Evolutionary conservation across 1,140 invertebrate genomes (phyloP).

Genomic region (Papilio xuthus): DNA sequence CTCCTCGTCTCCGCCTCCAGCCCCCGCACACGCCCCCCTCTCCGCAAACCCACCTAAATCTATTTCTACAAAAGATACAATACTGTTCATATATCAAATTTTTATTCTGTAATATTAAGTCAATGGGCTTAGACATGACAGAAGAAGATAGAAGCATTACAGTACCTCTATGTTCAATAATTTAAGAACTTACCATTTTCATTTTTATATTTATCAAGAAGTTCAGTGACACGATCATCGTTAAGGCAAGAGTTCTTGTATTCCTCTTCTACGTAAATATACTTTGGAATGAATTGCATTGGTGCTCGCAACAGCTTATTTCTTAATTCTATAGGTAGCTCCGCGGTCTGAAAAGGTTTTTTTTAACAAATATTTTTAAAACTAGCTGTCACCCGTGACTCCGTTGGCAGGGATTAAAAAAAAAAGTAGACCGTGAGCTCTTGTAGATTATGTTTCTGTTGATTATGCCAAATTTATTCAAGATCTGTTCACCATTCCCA

Average conservation of each 20-base stretch:
- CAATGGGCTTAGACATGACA: too few species aligned
- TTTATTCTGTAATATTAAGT: too few species aligned
- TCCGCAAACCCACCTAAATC: constrained; percentile 54
- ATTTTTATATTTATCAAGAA: constrained; percentile 71
- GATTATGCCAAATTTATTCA: too few species aligned
- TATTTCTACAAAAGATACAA: constrained; percentile 51
- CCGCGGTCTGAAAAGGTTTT: constrained; percentile 65
- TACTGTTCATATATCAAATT: too few species aligned
- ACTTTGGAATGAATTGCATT: constrained; percentile 69
- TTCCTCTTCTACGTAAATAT: constrained; percentile 74
- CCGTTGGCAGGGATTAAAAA: too few species aligned
- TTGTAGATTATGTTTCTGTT: too few species aligned
- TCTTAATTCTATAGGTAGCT: constrained; percentile 64
- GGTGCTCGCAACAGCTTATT: constrained; percentile 58
- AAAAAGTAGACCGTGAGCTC: too few species aligned
- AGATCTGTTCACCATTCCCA: too few species aligned
- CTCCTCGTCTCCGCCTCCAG: constrained; percentile 60
- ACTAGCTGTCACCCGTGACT: too few species aligned
- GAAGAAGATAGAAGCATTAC: not conserved
- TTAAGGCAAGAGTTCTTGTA: constrained; percentile 53
- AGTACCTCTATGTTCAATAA: not conserved
- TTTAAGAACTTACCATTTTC: constrained; percentile 62
- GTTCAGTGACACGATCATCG: constrained; percentile 67
- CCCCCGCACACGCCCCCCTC: constrained; percentile 41
- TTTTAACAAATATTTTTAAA: not conserved